These are phyloP conservation scores for Ictidomys tridecemlineatus DNA, from an alignment of 2,113 vertebrate genomes.

Conservation along the genomic window DNA sequence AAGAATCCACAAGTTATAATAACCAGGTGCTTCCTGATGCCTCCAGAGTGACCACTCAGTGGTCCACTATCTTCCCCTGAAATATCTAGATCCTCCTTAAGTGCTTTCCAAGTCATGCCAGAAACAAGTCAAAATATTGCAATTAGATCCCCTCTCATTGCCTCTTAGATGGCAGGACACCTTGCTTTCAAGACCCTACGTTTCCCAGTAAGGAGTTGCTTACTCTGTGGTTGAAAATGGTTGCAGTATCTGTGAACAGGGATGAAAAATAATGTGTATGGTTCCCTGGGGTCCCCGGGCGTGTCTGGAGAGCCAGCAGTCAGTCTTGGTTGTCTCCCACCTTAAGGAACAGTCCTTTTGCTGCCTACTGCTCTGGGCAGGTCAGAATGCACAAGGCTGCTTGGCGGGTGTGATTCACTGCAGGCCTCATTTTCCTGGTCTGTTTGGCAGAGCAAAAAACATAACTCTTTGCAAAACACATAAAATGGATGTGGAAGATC, in stretches of 20 bases:
- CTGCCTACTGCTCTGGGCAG: not conserved
- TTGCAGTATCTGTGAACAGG: not conserved
- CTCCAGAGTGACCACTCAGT: not conserved
- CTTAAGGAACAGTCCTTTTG: not conserved
- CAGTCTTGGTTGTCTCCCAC: not conserved
- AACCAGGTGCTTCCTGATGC: not conserved
- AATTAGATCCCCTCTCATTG: not conserved
- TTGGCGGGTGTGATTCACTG: not conserved
- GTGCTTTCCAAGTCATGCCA: too few relatives aligned
- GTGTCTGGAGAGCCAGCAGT: not conserved
- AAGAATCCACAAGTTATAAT: not conserved
- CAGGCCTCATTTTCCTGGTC: not conserved
- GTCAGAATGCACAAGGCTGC: not conserved
- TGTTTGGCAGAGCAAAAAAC: conserved; percentile 19
- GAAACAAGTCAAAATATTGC: too few relatives aligned
- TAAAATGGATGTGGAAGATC: conserved; percentile 47
- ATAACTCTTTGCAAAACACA: conserved; percentile 49
- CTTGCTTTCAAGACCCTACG: not conserved
- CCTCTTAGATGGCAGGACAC: not conserved
- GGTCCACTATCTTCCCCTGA: too few relatives aligned
- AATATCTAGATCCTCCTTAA: too few relatives aligned
- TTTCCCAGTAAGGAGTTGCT: not conserved
- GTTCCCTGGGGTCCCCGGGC: not conserved
- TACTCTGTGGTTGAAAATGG: not conserved
- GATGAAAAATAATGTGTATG: not conserved